Percentiles rank a stretch among this genome's conserved stretches.
phyloP scores from a whole-genome alignment of 2,888 invertebrate species.

The Heliothis peltigera region DNA sequence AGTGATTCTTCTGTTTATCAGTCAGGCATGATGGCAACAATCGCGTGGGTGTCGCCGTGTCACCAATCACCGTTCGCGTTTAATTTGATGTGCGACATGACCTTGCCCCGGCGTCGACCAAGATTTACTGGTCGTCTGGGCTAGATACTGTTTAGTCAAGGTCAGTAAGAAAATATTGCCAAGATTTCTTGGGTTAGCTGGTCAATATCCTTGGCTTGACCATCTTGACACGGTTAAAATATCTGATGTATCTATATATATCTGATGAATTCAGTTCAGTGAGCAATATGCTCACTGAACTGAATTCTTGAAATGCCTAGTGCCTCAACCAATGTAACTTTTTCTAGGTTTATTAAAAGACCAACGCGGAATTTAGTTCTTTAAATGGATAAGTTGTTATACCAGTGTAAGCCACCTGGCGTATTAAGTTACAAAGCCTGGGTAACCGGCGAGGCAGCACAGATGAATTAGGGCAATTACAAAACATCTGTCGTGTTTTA shows the following conservation, averaged over 20 bases:
- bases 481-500: conserved; percentile 5
- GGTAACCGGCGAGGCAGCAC: conserved; percentile 30
- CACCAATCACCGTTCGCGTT: conserved; percentile 56
- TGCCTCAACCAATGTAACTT: background rate
- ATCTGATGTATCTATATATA: too few relatives aligned
- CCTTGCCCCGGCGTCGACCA: conserved; percentile 52
- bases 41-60: conserved; percentile 45
- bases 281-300: too few relatives aligned
- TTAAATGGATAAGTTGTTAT: background rate
- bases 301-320: too few relatives aligned
- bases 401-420: background rate
- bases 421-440: conserved; percentile 28
- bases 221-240: too few relatives aligned
- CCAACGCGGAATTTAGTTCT: background rate
- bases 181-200: conserved; percentile 14
- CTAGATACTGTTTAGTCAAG: conserved; percentile 44
- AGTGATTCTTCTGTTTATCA: conserved; percentile 33
- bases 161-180: conserved; percentile 31
- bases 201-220: background rate
- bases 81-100: conserved; percentile 57
- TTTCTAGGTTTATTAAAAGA: background rate
- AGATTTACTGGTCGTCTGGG: conserved; percentile 57
- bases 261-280: too few relatives aligned
- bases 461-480: conserved; percentile 29
- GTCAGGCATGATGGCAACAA: background rate